Evolutionary conservation across 1,140 invertebrate species (phyloP), one percentile per base, ranked within the genome.

Genomic region (Daktulosphaira vitifoliae): DNA sequence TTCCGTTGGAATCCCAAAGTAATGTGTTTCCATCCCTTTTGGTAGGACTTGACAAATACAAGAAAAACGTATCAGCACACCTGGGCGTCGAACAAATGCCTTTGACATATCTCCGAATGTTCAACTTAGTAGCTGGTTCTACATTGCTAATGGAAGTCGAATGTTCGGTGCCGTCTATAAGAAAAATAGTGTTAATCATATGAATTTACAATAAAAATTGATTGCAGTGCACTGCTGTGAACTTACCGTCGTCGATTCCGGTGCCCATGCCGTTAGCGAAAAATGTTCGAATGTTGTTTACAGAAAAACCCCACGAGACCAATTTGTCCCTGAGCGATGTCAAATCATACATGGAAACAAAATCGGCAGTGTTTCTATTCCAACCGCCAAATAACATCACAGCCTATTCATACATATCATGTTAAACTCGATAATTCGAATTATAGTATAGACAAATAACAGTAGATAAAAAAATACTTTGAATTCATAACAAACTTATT

Each of bases 351-450:
- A 73, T 62, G 38, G 75, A 73, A 13, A 72, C 52, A 2, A 69
- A 62, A 13, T 73, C 72, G 0, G 74, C 74, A 11, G 76, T 74
- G 38, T 78, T 73, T 15, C 77, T 67, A 68, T 79, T 81, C 80
- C 80, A 81, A 7, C 80, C 80, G 4, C 81, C 80, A 2, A 79
- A 77, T 16, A 82, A 25, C 9, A 82, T 48, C 0, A 82, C 75
- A 5, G 79, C 81, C 68, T 80, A 74, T 4, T 50, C 29, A 33
- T 5, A n/a, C n/a, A n/a, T n/a, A n/a, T n/a, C n/a, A n/a, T n/a
- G n/a, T n/a, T n/a, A n/a, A n/a, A n/a, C n/a, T n/a, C n/a, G n/a
- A n/a, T n/a, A n/a, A n/a, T n/a, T n/a, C n/a, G n/a, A n/a, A n/a
- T n/a, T n/a, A n/a, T n/a, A n/a, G n/a, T n/a, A n/a, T n/a, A n/a